Evolutionary conservation across 2,113 vertebrate genomes (phyloP).

Genomic region (Poeciliopsis prolifica): DNA sequence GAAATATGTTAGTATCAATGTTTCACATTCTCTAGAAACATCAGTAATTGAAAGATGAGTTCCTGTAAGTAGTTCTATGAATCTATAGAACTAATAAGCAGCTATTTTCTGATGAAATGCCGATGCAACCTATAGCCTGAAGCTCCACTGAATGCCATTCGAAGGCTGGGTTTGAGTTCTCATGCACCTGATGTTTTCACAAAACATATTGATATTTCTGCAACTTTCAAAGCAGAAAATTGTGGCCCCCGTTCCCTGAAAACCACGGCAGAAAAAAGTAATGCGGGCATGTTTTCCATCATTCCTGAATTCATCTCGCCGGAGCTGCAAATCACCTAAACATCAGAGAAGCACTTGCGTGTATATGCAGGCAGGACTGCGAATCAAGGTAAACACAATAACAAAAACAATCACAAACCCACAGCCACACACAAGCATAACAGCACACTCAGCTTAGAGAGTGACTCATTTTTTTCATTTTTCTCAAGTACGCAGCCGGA

Average conservation of each 20-base stretch:
- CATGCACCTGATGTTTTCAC: conserved; percentile 50
- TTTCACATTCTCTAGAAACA: conserved; percentile 6
- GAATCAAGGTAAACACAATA: conserved; percentile 27
- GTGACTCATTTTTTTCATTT: conserved; percentile 19
- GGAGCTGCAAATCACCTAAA: conserved; percentile 33
- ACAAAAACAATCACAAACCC: conserved; percentile 21
- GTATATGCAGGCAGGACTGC: conserved; percentile 17
- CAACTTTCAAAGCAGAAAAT: conserved; percentile 55
- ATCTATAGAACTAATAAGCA: conserved; percentile 40
- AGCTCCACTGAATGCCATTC: conserved; percentile 61
- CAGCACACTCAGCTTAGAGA: not conserved
- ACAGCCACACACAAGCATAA: conserved; percentile 3
- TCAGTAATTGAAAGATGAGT: conserved; percentile 7
- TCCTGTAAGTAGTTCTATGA: conserved; percentile 13
- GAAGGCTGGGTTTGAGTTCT: conserved; percentile 58
- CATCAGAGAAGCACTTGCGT: conserved; percentile 26
- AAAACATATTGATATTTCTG: conserved; percentile 47
- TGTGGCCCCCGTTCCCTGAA: conserved; percentile 12
- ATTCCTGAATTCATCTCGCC: conserved; percentile 36
- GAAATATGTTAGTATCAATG: conserved; percentile 55
- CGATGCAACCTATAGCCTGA: conserved; percentile 51
- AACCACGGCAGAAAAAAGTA: conserved; percentile 46
- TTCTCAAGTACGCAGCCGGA: conserved; percentile 5
- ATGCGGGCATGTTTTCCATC: conserved; percentile 29
- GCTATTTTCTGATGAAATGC: conserved; percentile 60